Base-by-base conservation (phyloP, 2,113 vertebrate genomes). In the Mobula hypostoma region DNA sequence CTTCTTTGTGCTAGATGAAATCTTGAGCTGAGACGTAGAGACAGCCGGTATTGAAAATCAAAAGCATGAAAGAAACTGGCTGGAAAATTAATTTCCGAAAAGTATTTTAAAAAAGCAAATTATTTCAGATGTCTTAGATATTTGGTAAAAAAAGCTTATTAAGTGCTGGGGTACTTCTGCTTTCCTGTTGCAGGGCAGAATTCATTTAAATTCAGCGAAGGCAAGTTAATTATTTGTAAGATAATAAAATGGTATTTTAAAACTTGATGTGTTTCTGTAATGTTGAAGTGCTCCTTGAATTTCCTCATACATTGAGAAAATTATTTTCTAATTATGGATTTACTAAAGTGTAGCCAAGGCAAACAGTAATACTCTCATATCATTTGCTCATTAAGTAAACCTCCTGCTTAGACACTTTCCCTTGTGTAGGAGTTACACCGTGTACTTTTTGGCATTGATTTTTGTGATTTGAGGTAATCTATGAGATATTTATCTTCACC, bases 171-270 rank as follows among this genome's bases (percentile, higher is more conserved):
- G 56, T 87, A 56, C 24, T 61, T 87, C 83, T 29, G 56, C 48
- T 29, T 87, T 12, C 9, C 24, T n/a, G 24, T 7, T 87, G 56
- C 27, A 87, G 24, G 58, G 56, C 56, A 15, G 24, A n/a, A 61
- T 87, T 87, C 56, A 87, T 87, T 87, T 87, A 63, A 29, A 87
- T 87, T 87, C 56, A 61, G 82, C 11, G 58, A 61, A 14, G 15
- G 11, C 58, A 87, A 61, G 21, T 61, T 87, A 87, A 87, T 61
- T 87, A 87, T 61, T 63, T 87, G 48, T 61, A 61, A 61, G 83
- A 61, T 87, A 29, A 61, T 85, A 63, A 87, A 87, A 15, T 87
- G 58, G 56, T 56, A 61, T 87, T 24, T 87, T 87, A 87, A 87
- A 87, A 61, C 11, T 87, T 24, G 12, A 61, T 87, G 27, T 8